Evolutionary conservation across 2,113 vertebrate genomes (phyloP), one percentile per base, ranked within the genome.

Genomic region (Vimba vimba): DNA sequence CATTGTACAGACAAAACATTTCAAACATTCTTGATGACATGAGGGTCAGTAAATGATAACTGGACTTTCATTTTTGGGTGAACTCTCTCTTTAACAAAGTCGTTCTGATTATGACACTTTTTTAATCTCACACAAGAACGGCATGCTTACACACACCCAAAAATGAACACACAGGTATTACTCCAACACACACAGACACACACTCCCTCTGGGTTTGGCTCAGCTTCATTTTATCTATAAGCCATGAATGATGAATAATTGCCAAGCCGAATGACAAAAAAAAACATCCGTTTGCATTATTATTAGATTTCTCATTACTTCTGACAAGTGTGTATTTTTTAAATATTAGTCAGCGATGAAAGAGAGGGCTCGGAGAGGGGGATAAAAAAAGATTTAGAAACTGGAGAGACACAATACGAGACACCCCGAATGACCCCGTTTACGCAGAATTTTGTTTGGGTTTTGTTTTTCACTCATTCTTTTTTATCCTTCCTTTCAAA

Each of bases 171-270:
- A 68, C n/a, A 68, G 60, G 60, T 81, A 47, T 50, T 43, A 66
- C 25, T 33, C 15, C 60, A 50, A 33, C 60, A 47, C 60, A 62
- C 55, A 59, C 77, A 79, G 1, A 25, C n/a, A 25, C 60, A 50
- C 59, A 62, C 45, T 68, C 79, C 79, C 60, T 82, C 25, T 33
- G 62, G 79, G 79, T 47, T 82, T 82, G 79, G 79, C 60, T 82
- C 15, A 66, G 43, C 60, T 10, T 68, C 2, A 6, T 66, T 82
- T 82, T 50, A 82, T 66, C 47, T 50, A 50, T 50, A 80, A 64
- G 59, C 13, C 39, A n/a, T 43, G 23, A 60, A 43, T 39, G 59
- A 45, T 80, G 59, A 81, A 68, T 50, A 9, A 68, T 68, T 50
- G 36, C 79, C 79, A 0, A n/a, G 57, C 45, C 25, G 25, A 68